A percentile compares a stretch with the other conserved stretches of the same genome.
These are phyloP conservation scores for Sturmia bella DNA, from an alignment of 2,888 invertebrate genomes.

Conservation along the genomic window DNA sequence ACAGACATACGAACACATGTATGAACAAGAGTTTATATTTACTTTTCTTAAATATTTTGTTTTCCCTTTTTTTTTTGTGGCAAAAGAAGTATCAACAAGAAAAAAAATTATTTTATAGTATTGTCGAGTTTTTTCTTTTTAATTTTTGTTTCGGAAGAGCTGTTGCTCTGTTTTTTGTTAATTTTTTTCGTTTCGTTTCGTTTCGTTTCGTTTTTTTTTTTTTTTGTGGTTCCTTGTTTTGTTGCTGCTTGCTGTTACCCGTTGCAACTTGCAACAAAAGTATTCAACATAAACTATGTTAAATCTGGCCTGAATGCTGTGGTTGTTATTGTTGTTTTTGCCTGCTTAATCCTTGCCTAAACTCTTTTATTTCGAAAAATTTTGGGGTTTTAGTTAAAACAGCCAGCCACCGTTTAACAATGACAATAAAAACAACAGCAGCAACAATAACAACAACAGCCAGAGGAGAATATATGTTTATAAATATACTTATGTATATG, in stretches of 20 bases:
- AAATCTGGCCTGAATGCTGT: conserved; percentile 63
- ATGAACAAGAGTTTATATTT: conserved; percentile 17
- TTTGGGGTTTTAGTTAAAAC: conserved; percentile 35
- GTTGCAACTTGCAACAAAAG: conserved; percentile 47
- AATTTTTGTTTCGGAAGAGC: conserved; percentile 34
- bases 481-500: conserved; percentile 8
- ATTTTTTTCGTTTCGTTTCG: too few species aligned
- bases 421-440: conserved; percentile 60
- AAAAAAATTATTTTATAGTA: conserved; percentile 45
- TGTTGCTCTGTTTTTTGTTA: conserved; percentile 49
- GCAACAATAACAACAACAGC: conserved; percentile 4
- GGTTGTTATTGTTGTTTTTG: conserved; percentile 6
- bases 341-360: conserved; percentile 32
- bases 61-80: conserved; percentile 22
- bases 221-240: conserved; percentile 11
- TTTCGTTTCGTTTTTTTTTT: conserved; percentile 12
- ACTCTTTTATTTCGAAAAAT: conserved; percentile 34
- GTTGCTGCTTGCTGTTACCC: neutral
- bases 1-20: conserved; percentile 28
- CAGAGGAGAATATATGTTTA: conserved; percentile 2
- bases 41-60: neutral
- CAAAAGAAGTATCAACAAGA: conserved; percentile 23
- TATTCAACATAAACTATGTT: conserved; percentile 67
- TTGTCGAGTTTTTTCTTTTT: conserved; percentile 39
- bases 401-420: conserved; percentile 70